Conservation (phyloP, 2,113 vertebrate genomes). For the Opisthocomus hoazin region DNA sequence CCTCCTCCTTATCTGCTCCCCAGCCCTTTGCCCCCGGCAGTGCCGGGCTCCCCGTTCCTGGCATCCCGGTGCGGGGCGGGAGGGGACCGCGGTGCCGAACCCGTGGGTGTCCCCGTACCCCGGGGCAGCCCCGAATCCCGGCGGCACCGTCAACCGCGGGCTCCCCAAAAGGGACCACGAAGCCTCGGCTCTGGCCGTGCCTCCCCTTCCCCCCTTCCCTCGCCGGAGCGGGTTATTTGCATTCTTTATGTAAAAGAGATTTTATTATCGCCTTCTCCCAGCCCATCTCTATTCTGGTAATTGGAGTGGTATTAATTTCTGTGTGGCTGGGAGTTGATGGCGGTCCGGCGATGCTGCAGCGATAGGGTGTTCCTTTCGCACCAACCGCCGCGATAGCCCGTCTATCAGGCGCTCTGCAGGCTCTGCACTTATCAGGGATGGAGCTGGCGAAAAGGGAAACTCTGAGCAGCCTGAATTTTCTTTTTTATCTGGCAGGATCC, state of each 20-base stretch:
- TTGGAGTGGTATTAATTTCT: slow-evolving; percentile 88
- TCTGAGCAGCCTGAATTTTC: slow-evolving; percentile 88
- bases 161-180: too few species aligned
- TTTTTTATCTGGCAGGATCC: slow-evolving; percentile 67
- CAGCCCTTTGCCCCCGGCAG: slow-evolving; percentile 14
- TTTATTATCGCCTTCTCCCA: slow-evolving; percentile 82
- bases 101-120: fast-evolving
- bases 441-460: slow-evolving; percentile 89
- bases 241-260: slow-evolving; percentile 80
- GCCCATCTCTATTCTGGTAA: slow-evolving; percentile 84
- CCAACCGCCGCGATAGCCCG: slow-evolving; percentile 82
- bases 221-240: slow-evolving; percentile 49
- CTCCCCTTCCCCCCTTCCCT: not conserved
- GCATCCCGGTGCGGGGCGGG: fast-evolving
- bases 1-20: slow-evolving; percentile 45
- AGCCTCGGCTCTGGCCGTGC: not conserved
- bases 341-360: slow-evolving; percentile 78
- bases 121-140: fast-evolving
- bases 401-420: slow-evolving; percentile 90
- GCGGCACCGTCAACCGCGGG: too few species aligned
- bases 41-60: not conserved
- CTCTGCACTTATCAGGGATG: slow-evolving; percentile 88
- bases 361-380: slow-evolving; percentile 79
- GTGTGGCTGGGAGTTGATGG: slow-evolving; percentile 80
- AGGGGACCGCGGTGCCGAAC: not conserved